Evolutionary conservation across 2,797 vertebrate species (phyloP).

Genomic region (Sardinella longiceps): DNA sequence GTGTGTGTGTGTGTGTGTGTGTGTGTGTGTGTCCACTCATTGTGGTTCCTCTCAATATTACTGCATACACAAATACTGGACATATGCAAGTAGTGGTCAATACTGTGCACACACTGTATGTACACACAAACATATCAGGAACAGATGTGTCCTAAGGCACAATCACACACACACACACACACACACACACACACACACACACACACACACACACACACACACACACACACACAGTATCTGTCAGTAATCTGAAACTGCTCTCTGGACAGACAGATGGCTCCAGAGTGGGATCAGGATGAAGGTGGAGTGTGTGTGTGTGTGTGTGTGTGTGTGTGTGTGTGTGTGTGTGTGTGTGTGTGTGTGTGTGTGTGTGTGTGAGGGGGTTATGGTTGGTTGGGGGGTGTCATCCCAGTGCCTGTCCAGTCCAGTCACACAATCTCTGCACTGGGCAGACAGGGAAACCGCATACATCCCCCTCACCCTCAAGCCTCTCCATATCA

Average conservation of each 20-base stretch:
- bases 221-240: background rate
- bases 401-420: no score
- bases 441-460: background rate
- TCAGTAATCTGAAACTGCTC: background rate
- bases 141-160: background rate
- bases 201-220: background rate
- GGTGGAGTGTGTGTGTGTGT: no score
- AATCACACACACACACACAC: background rate
- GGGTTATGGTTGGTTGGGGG: background rate
- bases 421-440: background rate
- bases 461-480: background rate
- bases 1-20: no score
- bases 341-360: no score
- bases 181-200: no score
- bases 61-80: no score
- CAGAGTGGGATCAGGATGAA: background rate
- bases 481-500: background rate
- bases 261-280: slow-evolving; percentile 18
- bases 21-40: no score
- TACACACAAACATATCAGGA: background rate
- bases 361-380: no score
- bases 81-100: background rate
- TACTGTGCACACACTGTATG: background rate
- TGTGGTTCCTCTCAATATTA: no score
- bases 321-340: no score